Evolutionary conservation across 2,113 vertebrate species (phyloP).

Genomic region (Quiscalus mexicanus): DNA sequence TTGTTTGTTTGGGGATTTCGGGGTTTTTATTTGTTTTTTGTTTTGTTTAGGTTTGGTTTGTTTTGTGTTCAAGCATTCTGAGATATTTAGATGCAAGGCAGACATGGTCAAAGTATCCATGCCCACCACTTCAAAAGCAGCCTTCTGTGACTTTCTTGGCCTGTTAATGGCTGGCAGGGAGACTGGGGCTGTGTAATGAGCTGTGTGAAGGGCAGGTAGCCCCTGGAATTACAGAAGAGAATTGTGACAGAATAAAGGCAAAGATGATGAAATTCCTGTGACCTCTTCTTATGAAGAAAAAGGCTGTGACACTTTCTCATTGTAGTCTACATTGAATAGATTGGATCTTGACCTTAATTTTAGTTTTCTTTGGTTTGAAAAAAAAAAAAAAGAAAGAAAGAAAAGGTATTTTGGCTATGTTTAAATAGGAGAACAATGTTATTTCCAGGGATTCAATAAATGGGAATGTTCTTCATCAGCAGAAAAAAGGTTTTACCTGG

Average conservation of each 20-base stretch:
- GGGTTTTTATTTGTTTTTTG: not conserved
- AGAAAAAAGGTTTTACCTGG: not conserved
- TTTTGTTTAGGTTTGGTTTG: not conserved
- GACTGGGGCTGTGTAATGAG: not conserved
- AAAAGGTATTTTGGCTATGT: not conserved
- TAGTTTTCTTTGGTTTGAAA: not conserved
- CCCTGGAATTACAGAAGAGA: slow-evolving; percentile 13
- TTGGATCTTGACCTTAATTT: slow-evolving; percentile 13
- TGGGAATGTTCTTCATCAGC: not conserved
- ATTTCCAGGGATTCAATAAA: not conserved
- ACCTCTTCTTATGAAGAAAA: not conserved
- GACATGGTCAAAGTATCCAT: not conserved
- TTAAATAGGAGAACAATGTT: not conserved
- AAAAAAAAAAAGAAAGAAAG: not conserved
- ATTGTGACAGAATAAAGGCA: not conserved
- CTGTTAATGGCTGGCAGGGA: not conserved
- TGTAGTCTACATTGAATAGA: slow-evolving; percentile 1
- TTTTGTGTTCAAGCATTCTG: not conserved
- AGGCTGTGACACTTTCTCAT: not conserved
- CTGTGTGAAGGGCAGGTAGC: not conserved
- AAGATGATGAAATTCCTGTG: not conserved
- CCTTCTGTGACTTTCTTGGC: not conserved
- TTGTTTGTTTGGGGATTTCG: no score
- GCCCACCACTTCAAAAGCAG: not conserved
- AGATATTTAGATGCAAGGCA: not conserved